Evolutionary conservation across 2,113 vertebrate species (phyloP).

Genomic region (Numenius arquata): DNA sequence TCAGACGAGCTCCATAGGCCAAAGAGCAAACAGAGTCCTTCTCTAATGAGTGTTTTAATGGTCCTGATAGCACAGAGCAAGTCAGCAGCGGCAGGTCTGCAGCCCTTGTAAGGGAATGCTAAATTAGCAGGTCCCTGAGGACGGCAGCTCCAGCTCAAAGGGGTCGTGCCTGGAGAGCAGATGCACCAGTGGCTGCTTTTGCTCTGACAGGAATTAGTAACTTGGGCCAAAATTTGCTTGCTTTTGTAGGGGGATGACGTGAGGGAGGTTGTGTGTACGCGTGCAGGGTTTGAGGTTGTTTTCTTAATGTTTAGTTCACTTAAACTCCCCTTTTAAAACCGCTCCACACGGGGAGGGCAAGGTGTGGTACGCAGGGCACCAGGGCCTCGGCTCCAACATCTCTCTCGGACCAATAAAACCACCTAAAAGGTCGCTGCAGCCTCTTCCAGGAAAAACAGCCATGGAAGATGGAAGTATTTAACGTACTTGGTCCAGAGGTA

Average conservation of each 20-base stretch:
- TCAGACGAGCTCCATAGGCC: neutral
- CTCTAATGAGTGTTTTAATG: conserved; percentile 41
- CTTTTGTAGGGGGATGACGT: neutral
- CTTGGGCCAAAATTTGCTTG: neutral
- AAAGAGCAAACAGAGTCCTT: neutral
- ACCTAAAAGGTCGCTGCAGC: neutral
- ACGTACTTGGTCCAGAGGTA: neutral
- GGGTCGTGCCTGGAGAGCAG: neutral
- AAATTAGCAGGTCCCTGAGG: neutral
- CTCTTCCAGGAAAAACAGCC: neutral
- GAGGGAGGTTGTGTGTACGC: neutral
- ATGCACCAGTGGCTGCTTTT: neutral
- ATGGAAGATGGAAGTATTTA: neutral
- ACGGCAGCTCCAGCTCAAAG: rapidly evolving
- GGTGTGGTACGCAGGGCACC: neutral
- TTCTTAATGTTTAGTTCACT: neutral
- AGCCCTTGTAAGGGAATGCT: neutral
- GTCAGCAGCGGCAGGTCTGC: neutral
- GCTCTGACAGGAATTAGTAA: neutral
- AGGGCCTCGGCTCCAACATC: neutral
- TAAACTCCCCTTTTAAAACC: neutral
- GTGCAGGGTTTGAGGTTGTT: neutral
- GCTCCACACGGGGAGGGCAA: rapidly evolving
- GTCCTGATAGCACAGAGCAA: neutral
- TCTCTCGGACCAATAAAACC: neutral